Evolutionary conservation across 2,797 vertebrate species (phyloP).

Genomic region (Myotis pilosus): DNA sequence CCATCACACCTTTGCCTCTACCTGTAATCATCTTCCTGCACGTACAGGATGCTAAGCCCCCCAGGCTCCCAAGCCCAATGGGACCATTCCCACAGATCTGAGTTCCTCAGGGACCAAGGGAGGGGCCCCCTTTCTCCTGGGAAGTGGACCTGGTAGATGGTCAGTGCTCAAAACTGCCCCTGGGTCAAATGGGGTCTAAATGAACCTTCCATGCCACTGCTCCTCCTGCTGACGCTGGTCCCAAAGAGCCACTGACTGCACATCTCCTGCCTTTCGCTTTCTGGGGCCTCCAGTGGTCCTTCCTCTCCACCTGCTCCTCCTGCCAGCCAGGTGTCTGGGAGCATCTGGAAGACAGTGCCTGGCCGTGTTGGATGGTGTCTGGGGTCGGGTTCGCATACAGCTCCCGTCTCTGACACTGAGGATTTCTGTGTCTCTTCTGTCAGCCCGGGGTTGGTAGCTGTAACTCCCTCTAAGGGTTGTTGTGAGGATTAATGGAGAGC

Average conservation of each 20-base stretch:
- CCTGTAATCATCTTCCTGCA: neutral
- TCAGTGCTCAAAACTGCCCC: neutral
- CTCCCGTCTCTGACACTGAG: neutral
- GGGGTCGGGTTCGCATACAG: neutral
- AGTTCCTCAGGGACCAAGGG: neutral
- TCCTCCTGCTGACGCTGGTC: neutral
- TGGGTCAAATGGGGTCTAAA: no score
- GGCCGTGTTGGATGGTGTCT: neutral
- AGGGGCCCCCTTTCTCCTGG: neutral
- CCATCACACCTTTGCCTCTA: neutral
- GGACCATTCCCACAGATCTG: neutral
- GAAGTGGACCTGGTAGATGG: neutral
- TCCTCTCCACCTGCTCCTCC: neutral
- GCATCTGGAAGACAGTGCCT: neutral
- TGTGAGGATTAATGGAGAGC: neutral
- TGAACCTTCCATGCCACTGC: accelerated
- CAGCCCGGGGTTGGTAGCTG: accelerated
- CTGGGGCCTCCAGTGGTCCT: neutral
- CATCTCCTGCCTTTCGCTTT: neutral
- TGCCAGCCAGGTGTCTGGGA: accelerated
- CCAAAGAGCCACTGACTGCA: neutral
- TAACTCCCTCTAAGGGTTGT: neutral
- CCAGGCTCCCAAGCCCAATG: neutral
- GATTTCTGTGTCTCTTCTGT: neutral
- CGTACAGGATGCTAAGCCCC: accelerated